Percentiles rank a stretch among this genome's conserved stretches.
phyloP scores from a whole-genome alignment of 2,797 vertebrate genomes.

The Phrynocephalus vlangalii region DNA sequence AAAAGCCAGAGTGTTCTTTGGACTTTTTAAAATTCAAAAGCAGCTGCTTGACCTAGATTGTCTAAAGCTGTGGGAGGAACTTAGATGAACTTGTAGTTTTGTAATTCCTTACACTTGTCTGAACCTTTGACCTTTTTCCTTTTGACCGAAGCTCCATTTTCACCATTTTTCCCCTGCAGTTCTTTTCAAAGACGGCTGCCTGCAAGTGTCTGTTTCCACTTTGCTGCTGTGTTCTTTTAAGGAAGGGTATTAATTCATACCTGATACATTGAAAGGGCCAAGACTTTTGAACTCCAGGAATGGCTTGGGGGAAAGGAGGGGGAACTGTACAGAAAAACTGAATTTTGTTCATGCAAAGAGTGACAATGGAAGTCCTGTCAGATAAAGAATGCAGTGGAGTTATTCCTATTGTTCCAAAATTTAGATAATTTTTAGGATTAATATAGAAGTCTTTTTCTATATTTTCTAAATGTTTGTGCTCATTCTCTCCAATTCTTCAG shows the following conservation, averaged over 20 bases:
- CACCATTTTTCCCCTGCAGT: conserved; percentile 71
- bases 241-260: conserved; percentile 83
- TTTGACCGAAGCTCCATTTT: conserved; percentile 76
- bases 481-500: conserved; percentile 2
- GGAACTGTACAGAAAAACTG: conserved; percentile 75
- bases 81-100: conserved; percentile 77
- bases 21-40: conserved; percentile 62
- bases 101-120: conserved; percentile 78
- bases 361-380: conserved; percentile 64
- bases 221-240: conserved; percentile 78
- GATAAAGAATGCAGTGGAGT: conserved; percentile 62
- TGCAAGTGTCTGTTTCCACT: conserved; percentile 82
- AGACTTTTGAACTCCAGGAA: conserved; percentile 78
- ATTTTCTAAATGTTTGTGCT: conserved; percentile 17
- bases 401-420: conserved; percentile 50
- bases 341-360: conserved; percentile 72
- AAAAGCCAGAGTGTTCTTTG: conserved; percentile 65
- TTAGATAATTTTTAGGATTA: conserved; percentile 62
- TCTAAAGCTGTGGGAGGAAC: conserved; percentile 72
- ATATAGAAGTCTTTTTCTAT: neutral
- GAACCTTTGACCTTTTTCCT: conserved; percentile 81
- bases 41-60: conserved; percentile 78
- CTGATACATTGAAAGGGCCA: conserved; percentile 75
- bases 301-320: conserved; percentile 67
- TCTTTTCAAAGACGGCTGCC: conserved; percentile 77